Base-by-base conservation (phyloP, 2,888 invertebrate genomes). In the Drosophila lutescens region DNA sequence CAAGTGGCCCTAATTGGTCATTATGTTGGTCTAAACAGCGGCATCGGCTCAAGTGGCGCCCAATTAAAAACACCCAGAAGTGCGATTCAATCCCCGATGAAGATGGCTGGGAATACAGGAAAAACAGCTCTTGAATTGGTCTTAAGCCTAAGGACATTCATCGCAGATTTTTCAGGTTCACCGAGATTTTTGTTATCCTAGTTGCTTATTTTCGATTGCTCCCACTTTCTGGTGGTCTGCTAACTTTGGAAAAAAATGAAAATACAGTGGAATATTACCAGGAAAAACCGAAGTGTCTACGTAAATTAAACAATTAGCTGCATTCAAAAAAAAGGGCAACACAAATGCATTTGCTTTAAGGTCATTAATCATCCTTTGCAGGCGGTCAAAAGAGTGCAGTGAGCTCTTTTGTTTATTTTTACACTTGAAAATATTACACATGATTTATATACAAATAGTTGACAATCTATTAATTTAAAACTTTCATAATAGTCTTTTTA, bases 1-100 rank as follows among this genome's bases (percentile, higher is more conserved):
- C 80, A 86, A 88, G 86, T 83, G 78, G 80, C 66, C 80, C 86
- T 88, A 88, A 82, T 82, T 86, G 86, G 80, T 70, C 88, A 83
- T 88, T 86, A 88, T 77, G 78, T 74, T 78, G 82, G 86, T 84
- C 82, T 53, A 76, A 68, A 57, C 56, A 57, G 20, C 51, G 43
- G 49, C 32, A 44, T 13, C 17, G 41, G 20, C 44, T 73, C 74
- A 55, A 74, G 60, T 54, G 66, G 58, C 57, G 78, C 74, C 86
- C 83, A 88, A 82, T 82, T 88, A 88, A 82, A 88, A 83, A 84
- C 74, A 75, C 80, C 86, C 70, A 77, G 66, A 86, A 82, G 83
- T 77, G 83, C 72, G 58, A 56, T 55, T 17, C 56, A 58, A 57
- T 58, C 40, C 38, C 17, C 17, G 30, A 17, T 26, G 36, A 36